Evolutionary conservation across 2,888 invertebrate species (phyloP).

Genomic region (Prionchulus punctatus): DNA sequence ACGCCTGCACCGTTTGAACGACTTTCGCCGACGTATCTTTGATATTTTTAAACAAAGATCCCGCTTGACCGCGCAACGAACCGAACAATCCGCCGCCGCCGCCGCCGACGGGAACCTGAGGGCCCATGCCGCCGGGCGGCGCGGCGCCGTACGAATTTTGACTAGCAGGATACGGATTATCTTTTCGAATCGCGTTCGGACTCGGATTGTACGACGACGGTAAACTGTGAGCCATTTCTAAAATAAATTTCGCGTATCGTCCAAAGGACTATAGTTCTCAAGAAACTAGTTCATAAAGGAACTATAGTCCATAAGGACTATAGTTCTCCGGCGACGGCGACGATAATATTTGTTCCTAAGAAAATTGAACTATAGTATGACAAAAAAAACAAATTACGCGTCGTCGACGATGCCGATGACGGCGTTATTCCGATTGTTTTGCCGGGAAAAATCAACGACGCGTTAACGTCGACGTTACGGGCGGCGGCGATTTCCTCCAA

Average conservation of each 20-base stretch:
- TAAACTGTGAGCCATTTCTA: no score
- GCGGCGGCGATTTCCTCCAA: conserved; percentile 74
- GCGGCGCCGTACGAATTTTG: neutral
- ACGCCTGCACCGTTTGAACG: conserved; percentile 71
- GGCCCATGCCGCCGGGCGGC: conserved; percentile 8
- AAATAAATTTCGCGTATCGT: no score
- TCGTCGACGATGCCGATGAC: no score
- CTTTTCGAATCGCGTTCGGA: neutral
- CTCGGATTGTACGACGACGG: neutral
- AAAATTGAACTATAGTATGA: no score
- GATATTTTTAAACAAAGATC: conserved; percentile 74
- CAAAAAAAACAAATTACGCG: no score
- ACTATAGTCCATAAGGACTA: no score
- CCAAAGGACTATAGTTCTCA: no score
- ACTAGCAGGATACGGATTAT: neutral
- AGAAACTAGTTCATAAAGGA: no score
- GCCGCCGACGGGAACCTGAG: neutral
- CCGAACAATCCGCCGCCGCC: conserved; percentile 42
- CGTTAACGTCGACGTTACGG: conserved; percentile 61
- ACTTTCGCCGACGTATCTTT: conserved; percentile 91
- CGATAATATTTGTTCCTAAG: no score
- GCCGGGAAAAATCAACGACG: conserved; percentile 43
- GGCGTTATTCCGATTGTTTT: no score
- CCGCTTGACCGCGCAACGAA: conserved; percentile 76
- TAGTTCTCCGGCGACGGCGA: no score